Conservation (phyloP, 2,888 invertebrate genomes). For the Orthosia cruda region DNA sequence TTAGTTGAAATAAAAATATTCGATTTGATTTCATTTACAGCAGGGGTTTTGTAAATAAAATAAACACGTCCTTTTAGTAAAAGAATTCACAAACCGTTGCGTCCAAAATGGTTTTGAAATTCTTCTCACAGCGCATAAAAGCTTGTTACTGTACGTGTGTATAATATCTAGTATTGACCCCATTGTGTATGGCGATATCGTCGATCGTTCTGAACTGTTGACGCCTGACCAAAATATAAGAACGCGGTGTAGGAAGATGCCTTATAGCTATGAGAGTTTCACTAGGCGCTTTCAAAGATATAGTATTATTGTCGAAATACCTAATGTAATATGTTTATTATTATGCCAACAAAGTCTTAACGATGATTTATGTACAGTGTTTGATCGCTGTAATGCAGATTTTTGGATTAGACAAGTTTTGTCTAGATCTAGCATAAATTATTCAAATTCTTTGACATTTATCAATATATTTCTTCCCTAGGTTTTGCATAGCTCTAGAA, state of each 20-base stretch:
- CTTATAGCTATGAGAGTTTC: neutral
- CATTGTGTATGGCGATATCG: conserved; percentile 14
- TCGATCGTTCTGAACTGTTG: neutral
- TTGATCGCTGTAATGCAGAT: too few relatives aligned
- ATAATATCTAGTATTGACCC: conserved; percentile 19
- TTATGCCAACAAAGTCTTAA: neutral
- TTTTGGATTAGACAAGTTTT: too few relatives aligned
- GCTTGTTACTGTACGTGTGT: conserved; percentile 17
- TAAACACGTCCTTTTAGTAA: neutral
- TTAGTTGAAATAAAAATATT: too few relatives aligned
- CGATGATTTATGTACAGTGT: too few relatives aligned
- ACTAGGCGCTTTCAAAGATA: conserved; percentile 1
- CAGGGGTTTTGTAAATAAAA: neutral
- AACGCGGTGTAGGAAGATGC: neutral
- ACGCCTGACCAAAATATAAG: conserved; percentile 40
- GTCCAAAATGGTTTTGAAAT: conserved; percentile 2
- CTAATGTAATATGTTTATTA: neutral
- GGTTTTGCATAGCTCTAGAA: conserved; percentile 94
- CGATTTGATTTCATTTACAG: too few relatives aligned
- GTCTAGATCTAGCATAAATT: too few relatives aligned
- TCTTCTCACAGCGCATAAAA: conserved; percentile 22
- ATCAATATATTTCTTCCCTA: conserved; percentile 64
- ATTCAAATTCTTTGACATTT: neutral
- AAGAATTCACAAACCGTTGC: neutral
- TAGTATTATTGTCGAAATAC: too few relatives aligned